Evolutionary conservation across 2,797 vertebrate species (phyloP), one percentile per base, ranked within the genome.

Genomic region (Anableps anableps): DNA sequence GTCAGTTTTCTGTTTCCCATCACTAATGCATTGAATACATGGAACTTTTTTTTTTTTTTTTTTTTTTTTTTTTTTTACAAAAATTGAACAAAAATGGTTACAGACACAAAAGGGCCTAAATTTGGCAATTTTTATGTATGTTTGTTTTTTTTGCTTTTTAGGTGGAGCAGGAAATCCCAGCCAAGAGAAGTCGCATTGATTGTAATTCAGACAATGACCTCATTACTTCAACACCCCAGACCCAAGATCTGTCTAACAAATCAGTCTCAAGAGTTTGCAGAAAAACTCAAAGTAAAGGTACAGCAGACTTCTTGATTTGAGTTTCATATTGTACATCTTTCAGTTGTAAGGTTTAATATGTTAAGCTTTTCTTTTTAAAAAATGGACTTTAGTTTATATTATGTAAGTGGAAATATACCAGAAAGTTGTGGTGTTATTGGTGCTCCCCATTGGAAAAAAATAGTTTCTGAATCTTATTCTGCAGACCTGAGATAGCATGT

Each of bases 131-230:
- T 16, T 36, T 72, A 38, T 11, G 5, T 72, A 29, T 34, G 17
- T 60, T 10, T 71, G 75, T 50, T 38, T n/a, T 90, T 21, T 66
- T 60, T 60, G 13, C 4, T 29, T 89, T 83, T 90, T 95, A 99
- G 98, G 97, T 98, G 95, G 98, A 99, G 93, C 97, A 96, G 95
- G 98, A 99, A 92, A 97, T 98, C 89, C 97, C 98, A 76, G 96
- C 97, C 55, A 99, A 99, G 92, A 97, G 97, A 90, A 99, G 97
- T 95, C 96, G 97, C 79, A 94, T 99, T 77, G 98, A 99, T 85
- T 97, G 96, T 89, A 97, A 97, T 80, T 95, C 97, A 45, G 97
- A 99, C 80, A 94, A 96, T 86, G 96, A 96, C 94, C 91, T 99
- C 93, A 99, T 99, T 84, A 96, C 97, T 83, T 99, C 98, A 91